Conservation (phyloP, 2,888 invertebrate species). For the Aphrophora alni region DNA sequence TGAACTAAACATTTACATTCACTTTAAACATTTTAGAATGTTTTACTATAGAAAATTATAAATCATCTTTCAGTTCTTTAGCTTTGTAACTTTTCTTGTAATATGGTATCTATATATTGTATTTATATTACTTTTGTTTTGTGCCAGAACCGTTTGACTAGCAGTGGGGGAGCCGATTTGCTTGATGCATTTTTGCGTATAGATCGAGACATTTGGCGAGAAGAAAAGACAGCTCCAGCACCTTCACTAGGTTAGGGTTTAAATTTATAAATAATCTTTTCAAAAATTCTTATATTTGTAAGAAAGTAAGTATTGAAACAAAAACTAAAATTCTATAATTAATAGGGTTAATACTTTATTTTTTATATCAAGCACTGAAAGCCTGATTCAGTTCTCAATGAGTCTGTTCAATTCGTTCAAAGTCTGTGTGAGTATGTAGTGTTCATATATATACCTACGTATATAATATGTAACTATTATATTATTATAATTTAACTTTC, state of each 20-base stretch:
- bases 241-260: slow-evolving; percentile 48
- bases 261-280: too few species aligned
- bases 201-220: slow-evolving; percentile 52
- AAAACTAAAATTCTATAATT: neutral
- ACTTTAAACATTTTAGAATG: too few species aligned
- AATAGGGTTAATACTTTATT: neutral
- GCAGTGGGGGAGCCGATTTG: slow-evolving; percentile 36
- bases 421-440: too few species aligned
- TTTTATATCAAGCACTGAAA: neutral
- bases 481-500: too few species aligned
- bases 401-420: too few species aligned
- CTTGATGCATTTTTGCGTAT: slow-evolving; percentile 51
- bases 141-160: neutral
- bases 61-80: neutral
- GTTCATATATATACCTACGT: too few species aligned
- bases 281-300: slow-evolving; percentile 10
- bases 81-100: too few species aligned
- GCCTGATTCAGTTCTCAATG: too few species aligned
- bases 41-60: neutral
- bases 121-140: neutral
- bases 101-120: neutral
- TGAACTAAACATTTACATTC: neutral
- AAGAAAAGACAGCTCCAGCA: slow-evolving; percentile 53
- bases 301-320: too few species aligned
- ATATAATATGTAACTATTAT: too few species aligned